Base-by-base conservation (phyloP, 2,113 vertebrate genomes). In the Peromyscus polionotus region DNA sequence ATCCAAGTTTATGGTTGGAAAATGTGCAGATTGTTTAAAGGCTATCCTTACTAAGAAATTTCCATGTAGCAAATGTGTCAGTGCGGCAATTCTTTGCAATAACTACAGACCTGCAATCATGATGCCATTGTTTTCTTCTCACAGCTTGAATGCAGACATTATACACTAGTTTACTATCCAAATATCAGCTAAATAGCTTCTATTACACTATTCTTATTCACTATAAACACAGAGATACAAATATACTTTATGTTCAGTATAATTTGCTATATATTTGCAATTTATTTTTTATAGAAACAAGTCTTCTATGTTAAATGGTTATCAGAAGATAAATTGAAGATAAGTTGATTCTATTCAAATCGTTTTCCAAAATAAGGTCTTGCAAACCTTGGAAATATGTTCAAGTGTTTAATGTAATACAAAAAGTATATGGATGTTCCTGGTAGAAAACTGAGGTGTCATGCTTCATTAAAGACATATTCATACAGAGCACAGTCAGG, bases 1-100 rank as follows among this genome's bases (percentile, higher is more conserved):
- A 90, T 39, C 28, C 31, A 96, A 57, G 4, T 28, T 79, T 68
- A 68, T 61, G 3, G 9, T 39, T 94, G 0, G 22, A 92, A 94
- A 92, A 90, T 22, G 1, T 2, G 28, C 16, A 57, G 75, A 73
- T 22, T 13, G 33, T 31, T 67, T 72, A 63, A 48, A 48, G 42
- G 0, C 8, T 36, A 3, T 11, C 33, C 36, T 68, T 75, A n/a
- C 72, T 8, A 39, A 39, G 51, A 97, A 39, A 92, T 14, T 33
- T 93, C 94, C 86, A 75, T 93, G 3, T 85, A 36, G 65, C 76
- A 12, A 67, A 92, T 96, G 36, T 81, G 76, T 89, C 90, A 87
- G 75, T 79, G 59, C 36, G 31, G 12, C 81, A 48, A 51, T 28
- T 7, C 63, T 48, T 57, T 54, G 54, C 73, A 83, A 28, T 75